Percentiles rank a stretch among this genome's conserved stretches.
These are phyloP conservation scores for Myathropa florea DNA, from an alignment of 2,888 invertebrate species.

Conservation along the genomic window DNA sequence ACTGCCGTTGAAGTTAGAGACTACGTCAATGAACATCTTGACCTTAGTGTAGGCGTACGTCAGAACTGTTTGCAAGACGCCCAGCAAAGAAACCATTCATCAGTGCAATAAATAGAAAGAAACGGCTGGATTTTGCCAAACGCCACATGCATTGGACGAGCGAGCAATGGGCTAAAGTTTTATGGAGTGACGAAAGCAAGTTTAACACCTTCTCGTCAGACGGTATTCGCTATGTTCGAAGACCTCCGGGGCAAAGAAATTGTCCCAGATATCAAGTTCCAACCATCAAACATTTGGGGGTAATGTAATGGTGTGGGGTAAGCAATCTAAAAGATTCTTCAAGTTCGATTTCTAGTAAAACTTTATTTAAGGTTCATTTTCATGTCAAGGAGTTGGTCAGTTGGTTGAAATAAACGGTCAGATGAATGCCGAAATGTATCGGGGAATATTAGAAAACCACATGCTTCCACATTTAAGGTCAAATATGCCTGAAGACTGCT, in stretches of 20 bases:
- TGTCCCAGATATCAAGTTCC: neutral
- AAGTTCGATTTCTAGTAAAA: neutral
- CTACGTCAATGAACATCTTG: neutral
- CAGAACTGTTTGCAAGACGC: no score
- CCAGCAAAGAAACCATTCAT: neutral
- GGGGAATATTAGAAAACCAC: neutral
- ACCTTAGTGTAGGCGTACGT: neutral
- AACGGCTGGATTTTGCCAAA: constrained; percentile 5
- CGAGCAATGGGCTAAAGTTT: neutral
- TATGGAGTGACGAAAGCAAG: no score
- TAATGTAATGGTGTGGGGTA: neutral
- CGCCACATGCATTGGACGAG: neutral
- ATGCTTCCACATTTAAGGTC: neutral
- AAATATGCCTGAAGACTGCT: neutral
- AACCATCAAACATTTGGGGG: neutral
- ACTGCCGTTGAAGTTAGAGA: neutral
- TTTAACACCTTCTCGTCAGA: neutral
- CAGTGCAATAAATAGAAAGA: neutral
- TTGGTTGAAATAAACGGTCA: neutral
- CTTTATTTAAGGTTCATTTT: neutral
- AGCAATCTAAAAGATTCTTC: neutral
- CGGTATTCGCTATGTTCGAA: neutral
- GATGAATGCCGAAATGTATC: neutral
- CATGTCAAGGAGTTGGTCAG: neutral
- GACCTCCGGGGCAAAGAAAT: neutral